Percentiles rank a stretch among this genome's conserved stretches.
phyloP scores from a whole-genome alignment of 2,888 invertebrate genomes.

The Sarcophaga carnaria region DNA sequence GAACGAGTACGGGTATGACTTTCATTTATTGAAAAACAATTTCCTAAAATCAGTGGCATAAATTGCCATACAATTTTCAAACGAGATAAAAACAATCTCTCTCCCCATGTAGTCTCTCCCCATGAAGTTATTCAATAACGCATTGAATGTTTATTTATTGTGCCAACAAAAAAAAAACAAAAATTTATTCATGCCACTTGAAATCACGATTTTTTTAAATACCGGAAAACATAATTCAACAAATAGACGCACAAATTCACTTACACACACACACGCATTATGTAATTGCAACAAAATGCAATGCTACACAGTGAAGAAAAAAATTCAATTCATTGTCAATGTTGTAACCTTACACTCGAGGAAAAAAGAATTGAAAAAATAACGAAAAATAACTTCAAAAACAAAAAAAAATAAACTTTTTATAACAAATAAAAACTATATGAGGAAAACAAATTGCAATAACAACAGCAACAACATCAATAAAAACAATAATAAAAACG shows the following conservation, averaged over 20 bases:
- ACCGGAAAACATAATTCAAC: slow-evolving; percentile 60
- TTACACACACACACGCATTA: not conserved
- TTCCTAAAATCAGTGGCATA: too few relatives aligned
- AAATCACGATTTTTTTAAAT: slow-evolving; percentile 47
- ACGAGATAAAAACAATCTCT: not conserved
- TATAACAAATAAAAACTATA: slow-evolving; percentile 40
- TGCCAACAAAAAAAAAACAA: not conserved
- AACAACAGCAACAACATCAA: slow-evolving; percentile 9
- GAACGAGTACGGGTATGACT: too few relatives aligned
- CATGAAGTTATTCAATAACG: slow-evolving; percentile 13
- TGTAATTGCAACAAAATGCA: slow-evolving; percentile 50
- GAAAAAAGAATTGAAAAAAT: slow-evolving; percentile 13
- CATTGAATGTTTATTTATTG: slow-evolving; percentile 1
- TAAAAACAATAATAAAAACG: slow-evolving; percentile 38
- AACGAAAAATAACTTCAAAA: not conserved
- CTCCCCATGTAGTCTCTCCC: not conserved
- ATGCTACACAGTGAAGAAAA: slow-evolving; percentile 25
- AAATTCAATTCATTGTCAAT: slow-evolving; percentile 63
- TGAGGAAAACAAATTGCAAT: slow-evolving; percentile 27
- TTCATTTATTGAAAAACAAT: too few relatives aligned
- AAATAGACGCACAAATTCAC: slow-evolving; percentile 15
- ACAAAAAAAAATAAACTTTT: not conserved
- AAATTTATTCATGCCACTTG: slow-evolving; percentile 21
- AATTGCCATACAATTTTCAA: not conserved
- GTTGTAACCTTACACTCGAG: slow-evolving; percentile 63